Percentiles rank a stretch among this genome's conserved stretches.
These are phyloP conservation scores for Lamellibrachia columna DNA, from an alignment of 2,888 invertebrate genomes.

Conservation along the genomic window DNA sequence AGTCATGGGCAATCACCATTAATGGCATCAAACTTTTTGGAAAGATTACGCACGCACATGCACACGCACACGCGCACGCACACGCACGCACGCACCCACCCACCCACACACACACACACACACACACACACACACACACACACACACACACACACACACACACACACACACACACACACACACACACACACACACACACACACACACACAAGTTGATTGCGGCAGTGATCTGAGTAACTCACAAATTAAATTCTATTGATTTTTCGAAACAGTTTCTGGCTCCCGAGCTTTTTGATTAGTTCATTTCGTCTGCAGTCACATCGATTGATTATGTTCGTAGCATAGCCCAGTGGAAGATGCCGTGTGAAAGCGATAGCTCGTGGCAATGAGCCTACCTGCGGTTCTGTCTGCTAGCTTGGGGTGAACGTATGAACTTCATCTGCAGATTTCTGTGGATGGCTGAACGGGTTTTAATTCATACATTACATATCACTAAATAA, in stretches of 20 bases:
- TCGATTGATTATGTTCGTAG: background rate
- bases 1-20: no score
- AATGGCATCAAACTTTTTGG: no score
- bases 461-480: background rate
- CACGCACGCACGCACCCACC: no score
- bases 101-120: background rate
- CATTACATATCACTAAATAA: background rate
- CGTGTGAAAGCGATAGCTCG: background rate
- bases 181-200: background rate
- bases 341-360: background rate
- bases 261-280: background rate
- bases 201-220: background rate
- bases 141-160: background rate
- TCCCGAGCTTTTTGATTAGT: slow-evolving; percentile 3
- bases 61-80: no score
- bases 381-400: background rate
- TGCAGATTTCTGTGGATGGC: background rate
- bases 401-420: background rate
- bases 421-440: background rate
- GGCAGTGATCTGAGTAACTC: background rate
- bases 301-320: background rate
- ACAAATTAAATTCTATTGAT: background rate
- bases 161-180: slow-evolving; percentile 18
- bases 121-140: background rate
- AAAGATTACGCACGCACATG: no score